Percentiles rank a stretch among this genome's conserved stretches.
Evolutionary conservation across 1,140 invertebrate species (phyloP).

Genomic region (Heliconius hermathena): DNA sequence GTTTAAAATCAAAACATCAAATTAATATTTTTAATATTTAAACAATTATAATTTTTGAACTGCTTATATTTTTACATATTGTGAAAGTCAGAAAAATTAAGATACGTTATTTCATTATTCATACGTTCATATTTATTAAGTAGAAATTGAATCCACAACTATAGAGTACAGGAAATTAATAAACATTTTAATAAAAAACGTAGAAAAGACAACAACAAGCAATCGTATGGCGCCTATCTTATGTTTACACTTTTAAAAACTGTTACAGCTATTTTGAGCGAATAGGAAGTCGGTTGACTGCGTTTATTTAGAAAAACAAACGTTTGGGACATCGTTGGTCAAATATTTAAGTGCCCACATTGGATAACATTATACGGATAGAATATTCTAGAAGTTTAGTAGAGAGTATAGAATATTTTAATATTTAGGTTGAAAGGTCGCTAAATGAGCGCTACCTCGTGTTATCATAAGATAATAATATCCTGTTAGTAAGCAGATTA

Average conservation of each 20-base stretch:
- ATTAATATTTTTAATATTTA: neutral
- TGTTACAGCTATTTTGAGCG: conserved; percentile 3
- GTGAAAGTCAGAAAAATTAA: too few relatives aligned
- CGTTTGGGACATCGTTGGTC: neutral
- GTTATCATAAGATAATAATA: conserved; percentile 34
- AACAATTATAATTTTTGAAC: too few relatives aligned
- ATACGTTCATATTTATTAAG: too few relatives aligned
- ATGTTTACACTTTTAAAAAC: neutral
- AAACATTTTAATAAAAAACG: too few relatives aligned
- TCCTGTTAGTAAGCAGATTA: conserved; percentile 25
- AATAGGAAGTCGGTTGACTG: neutral
- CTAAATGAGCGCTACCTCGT: neutral
- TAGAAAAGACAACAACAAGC: neutral
- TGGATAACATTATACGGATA: too few relatives aligned
- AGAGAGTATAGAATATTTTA: neutral
- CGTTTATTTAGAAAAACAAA: neutral
- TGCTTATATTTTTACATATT: too few relatives aligned
- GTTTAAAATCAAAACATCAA: too few relatives aligned
- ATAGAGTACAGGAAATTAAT: too few relatives aligned
- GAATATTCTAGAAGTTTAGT: neutral
- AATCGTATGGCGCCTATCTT: neutral
- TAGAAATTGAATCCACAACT: too few relatives aligned
- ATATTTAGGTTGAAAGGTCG: neutral
- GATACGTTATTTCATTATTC: too few relatives aligned
- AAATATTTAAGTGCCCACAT: neutral